A percentile compares a stretch with the other conserved stretches of the same genome.
Conservation (phyloP, 2,113 vertebrate species). For the Hydropotes inermis region DNA sequence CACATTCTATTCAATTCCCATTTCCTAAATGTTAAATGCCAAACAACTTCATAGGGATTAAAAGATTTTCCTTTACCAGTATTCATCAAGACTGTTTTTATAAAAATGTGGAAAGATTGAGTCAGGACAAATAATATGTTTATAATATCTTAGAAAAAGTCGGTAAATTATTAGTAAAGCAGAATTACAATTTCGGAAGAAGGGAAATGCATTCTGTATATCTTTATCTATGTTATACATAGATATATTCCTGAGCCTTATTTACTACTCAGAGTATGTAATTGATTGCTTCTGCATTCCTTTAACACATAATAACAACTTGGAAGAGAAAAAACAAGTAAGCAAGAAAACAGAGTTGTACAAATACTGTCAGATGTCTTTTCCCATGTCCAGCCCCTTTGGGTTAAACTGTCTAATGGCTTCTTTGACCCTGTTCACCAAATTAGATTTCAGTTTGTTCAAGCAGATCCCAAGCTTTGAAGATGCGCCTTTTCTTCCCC, state of each 20-base stretch:
- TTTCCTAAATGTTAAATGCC: background rate
- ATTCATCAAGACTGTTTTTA: background rate
- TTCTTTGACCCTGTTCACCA: background rate
- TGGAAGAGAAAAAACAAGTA: background rate
- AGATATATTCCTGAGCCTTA: background rate
- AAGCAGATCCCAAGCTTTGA: background rate
- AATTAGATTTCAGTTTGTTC: constrained; percentile 18
- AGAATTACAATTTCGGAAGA: background rate
- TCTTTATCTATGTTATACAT: background rate
- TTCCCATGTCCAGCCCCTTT: background rate
- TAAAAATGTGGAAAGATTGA: background rate
- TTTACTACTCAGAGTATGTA: background rate
- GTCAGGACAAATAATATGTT: background rate
- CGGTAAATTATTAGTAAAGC: background rate
- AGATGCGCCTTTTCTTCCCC: background rate
- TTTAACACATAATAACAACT: background rate
- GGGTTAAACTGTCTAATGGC: background rate
- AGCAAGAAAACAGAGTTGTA: background rate
- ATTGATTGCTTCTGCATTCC: background rate
- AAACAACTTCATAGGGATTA: background rate
- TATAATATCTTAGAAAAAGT: background rate
- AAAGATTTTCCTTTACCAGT: background rate
- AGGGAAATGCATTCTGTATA: background rate
- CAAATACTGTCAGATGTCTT: constrained; percentile 5
- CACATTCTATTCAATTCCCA: background rate